These are phyloP conservation scores for Oceanodroma leucorhoa DNA, from an alignment of 2,797 vertebrate species.

Conservation along the genomic window DNA sequence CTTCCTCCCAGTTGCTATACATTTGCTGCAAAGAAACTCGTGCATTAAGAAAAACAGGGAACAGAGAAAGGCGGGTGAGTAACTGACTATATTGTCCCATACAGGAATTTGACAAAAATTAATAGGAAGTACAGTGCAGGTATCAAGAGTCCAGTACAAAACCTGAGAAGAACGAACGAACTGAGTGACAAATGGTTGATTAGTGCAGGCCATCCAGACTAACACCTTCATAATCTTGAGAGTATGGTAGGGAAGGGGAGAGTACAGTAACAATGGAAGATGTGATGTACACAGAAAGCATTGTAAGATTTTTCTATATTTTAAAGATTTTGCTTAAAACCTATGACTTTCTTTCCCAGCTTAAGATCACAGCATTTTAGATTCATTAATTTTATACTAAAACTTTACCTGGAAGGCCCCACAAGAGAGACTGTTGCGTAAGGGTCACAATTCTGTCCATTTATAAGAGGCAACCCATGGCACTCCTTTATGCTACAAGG, in stretches of 20 bases:
- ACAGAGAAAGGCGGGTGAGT: background rate
- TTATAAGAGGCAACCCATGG: constrained; percentile 93
- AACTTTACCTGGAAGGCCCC: constrained; percentile 91
- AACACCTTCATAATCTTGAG: background rate
- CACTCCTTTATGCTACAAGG: constrained; percentile 90
- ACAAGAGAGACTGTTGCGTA: constrained; percentile 94
- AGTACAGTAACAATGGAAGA: background rate
- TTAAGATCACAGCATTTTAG: background rate
- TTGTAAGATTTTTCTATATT: background rate
- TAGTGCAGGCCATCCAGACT: background rate
- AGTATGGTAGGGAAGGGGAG: background rate
- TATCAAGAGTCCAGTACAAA: background rate
- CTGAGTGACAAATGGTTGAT: background rate
- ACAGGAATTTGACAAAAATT: background rate
- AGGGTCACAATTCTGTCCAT: constrained; percentile 94
- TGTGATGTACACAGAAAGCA: accelerated
- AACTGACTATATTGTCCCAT: background rate
- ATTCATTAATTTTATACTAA: background rate
- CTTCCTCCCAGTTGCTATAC: background rate
- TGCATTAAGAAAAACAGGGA: background rate
- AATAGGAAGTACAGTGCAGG: background rate
- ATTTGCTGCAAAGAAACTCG: background rate
- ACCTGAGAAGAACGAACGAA: background rate
- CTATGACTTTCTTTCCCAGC: background rate
- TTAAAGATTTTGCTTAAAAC: background rate